Percentiles rank a stretch among this genome's conserved stretches.
These are phyloP conservation scores for Labeo rohita DNA, from an alignment of 2,113 vertebrate species.

Conservation along the genomic window DNA sequence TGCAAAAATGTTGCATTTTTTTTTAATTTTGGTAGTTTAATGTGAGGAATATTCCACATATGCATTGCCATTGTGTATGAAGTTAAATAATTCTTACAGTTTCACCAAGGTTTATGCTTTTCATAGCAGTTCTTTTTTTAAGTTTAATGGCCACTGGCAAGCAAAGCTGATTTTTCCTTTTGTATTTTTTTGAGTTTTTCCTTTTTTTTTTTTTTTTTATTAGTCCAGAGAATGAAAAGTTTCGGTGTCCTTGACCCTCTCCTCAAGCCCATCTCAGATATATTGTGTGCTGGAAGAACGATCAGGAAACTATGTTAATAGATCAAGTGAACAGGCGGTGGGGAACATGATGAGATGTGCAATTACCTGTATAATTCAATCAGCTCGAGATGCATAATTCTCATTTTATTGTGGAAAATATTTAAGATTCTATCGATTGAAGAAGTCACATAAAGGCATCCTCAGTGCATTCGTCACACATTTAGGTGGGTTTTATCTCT, in stretches of 20 bases:
- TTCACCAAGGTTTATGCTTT: background rate
- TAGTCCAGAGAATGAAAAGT: constrained; percentile 33
- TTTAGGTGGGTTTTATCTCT: constrained; percentile 58
- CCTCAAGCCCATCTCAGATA: constrained; percentile 28
- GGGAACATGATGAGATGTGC: constrained; percentile 50
- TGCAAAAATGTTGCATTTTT: background rate
- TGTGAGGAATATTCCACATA: background rate
- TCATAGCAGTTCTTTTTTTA: background rate
- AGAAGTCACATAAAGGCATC: constrained; percentile 49
- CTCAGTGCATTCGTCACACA: constrained; percentile 51
- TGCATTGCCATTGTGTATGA: background rate
- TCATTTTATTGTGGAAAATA: constrained; percentile 56
- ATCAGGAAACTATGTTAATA: constrained; percentile 50
- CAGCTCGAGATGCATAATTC: constrained; percentile 43
- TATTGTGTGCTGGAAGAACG: constrained; percentile 23
- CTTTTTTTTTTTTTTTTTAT: background rate
- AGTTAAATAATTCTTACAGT: background rate
- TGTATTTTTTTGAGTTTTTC: background rate
- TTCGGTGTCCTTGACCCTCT: constrained; percentile 48
- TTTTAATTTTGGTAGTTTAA: background rate
- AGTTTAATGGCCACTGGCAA: background rate
- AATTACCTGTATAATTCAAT: constrained; percentile 59
- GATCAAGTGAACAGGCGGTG: constrained; percentile 49
- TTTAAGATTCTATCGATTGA: constrained; percentile 58
- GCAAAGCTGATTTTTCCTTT: background rate